phyloP scores from a whole-genome alignment of 1,140 invertebrate genomes.

The Drosophila tropicalis region DNA sequence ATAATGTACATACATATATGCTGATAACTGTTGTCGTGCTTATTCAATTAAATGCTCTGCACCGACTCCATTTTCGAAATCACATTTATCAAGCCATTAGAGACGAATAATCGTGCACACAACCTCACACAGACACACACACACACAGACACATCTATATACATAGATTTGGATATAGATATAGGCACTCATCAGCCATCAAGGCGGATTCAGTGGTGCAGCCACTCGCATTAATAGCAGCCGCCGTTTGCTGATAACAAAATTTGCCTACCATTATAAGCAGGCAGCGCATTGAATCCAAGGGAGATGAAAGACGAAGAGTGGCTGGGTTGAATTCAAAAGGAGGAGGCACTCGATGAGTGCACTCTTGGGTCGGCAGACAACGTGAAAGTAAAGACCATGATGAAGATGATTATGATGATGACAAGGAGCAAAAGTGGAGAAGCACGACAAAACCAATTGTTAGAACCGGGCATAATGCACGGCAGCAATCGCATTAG shows the following conservation, averaged over 20 bases:
- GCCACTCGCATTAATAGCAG: slow-evolving; percentile 70
- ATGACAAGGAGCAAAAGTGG: slow-evolving; percentile 51
- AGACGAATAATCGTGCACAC: slow-evolving; percentile 70
- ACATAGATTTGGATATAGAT: neutral
- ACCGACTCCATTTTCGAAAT: slow-evolving; percentile 73
- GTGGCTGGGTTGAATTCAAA: slow-evolving; percentile 7
- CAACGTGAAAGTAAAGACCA: slow-evolving; percentile 25
- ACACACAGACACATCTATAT: neutral
- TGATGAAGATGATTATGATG: slow-evolving; percentile 26
- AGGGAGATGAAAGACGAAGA: neutral
- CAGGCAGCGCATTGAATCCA: slow-evolving; percentile 49
- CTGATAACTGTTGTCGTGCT: slow-evolving; percentile 53
- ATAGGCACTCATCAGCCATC: slow-evolving; percentile 10
- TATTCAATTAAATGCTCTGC: slow-evolving; percentile 76
- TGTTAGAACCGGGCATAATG: slow-evolving; percentile 60
- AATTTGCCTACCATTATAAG: slow-evolving; percentile 80
- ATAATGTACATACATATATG: slow-evolving; percentile 27
- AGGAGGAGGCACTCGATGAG: slow-evolving; percentile 57
- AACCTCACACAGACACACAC: slow-evolving; percentile 11
- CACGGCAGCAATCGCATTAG: slow-evolving; percentile 77
- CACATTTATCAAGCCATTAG: slow-evolving; percentile 81
- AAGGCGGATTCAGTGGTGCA: slow-evolving; percentile 13
- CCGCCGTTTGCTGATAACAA: slow-evolving; percentile 72
- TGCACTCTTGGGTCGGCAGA: slow-evolving; percentile 58
- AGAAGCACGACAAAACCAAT: slow-evolving; percentile 59